Conservation (phyloP, 2,797 vertebrate species). For the Sebastes hopkinsi region DNA sequence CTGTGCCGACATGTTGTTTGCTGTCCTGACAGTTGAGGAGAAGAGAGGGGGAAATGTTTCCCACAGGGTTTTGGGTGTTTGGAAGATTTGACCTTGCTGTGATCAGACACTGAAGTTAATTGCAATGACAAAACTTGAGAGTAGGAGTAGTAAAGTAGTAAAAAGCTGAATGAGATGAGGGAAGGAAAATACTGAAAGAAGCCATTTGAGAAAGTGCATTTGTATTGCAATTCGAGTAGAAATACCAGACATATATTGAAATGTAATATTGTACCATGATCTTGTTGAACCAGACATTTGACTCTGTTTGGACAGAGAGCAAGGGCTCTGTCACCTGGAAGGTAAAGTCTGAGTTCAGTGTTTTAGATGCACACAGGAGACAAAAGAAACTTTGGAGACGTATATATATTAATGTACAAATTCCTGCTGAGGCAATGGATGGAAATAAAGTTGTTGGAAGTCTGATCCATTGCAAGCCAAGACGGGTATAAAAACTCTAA, state of each 20-base stretch:
- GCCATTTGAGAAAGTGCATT: background rate
- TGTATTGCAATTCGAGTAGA: background rate
- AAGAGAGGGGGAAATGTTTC: background rate
- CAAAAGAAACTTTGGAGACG: background rate
- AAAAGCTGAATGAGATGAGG: background rate
- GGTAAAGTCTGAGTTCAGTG: background rate
- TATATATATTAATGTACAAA: background rate
- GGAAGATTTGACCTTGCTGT: background rate
- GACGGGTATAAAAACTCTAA: background rate
- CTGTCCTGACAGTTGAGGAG: constrained; percentile 17
- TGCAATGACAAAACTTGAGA: background rate
- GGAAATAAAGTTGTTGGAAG: background rate
- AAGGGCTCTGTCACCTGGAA: background rate
- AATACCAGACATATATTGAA: background rate
- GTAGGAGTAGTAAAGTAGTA: background rate
- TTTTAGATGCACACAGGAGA: background rate
- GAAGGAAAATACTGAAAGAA: background rate
- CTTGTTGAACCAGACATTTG: background rate
- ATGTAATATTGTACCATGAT: background rate
- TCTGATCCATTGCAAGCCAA: background rate
- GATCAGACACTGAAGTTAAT: background rate
- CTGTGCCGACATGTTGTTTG: background rate
- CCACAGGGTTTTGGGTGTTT: background rate
- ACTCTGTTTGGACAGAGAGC: background rate
- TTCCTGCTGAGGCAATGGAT: background rate